Conservation (phyloP, 2,797 vertebrate species). For the Myotis findleyi region DNA sequence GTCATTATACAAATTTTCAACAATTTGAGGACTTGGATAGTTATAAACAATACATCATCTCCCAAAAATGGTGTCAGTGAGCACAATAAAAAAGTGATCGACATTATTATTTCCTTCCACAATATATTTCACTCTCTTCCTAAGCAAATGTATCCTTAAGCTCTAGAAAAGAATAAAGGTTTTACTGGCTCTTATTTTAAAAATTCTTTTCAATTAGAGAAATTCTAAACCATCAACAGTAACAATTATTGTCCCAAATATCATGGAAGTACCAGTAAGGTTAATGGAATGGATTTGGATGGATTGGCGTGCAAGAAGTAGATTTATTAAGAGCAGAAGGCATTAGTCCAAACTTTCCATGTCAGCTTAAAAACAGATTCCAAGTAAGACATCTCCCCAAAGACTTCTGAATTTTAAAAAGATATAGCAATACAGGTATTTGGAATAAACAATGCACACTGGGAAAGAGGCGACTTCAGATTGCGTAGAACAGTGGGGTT, state of each 20-base stretch:
- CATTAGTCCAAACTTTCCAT: background rate
- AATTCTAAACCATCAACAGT: background rate
- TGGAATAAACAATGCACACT: constrained; percentile 28
- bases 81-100: constrained; percentile 12
- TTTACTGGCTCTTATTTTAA: constrained; percentile 9
- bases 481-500: background rate
- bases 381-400: constrained; percentile 34
- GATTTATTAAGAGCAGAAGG: background rate
- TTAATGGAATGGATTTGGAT: constrained; percentile 7
- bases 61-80: background rate
- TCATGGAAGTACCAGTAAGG: background rate
- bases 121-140: constrained; percentile 31
- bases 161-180: background rate
- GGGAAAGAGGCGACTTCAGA: background rate
- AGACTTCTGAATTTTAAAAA: constrained; percentile 13
- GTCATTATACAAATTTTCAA: constrained; percentile 36
- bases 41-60: constrained; percentile 31
- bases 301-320: background rate
- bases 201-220: background rate
- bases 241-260: background rate
- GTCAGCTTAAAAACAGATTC: background rate
- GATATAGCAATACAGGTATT: background rate
- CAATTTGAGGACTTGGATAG: background rate
- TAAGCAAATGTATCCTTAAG: background rate
- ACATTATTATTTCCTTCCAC: constrained; percentile 19